Percentiles rank a stretch among this genome's conserved stretches.
Conservation (phyloP, 30 jellyfish, hydroid and myxozoan genomes). For the Haliclystus octoradiatus region DNA sequence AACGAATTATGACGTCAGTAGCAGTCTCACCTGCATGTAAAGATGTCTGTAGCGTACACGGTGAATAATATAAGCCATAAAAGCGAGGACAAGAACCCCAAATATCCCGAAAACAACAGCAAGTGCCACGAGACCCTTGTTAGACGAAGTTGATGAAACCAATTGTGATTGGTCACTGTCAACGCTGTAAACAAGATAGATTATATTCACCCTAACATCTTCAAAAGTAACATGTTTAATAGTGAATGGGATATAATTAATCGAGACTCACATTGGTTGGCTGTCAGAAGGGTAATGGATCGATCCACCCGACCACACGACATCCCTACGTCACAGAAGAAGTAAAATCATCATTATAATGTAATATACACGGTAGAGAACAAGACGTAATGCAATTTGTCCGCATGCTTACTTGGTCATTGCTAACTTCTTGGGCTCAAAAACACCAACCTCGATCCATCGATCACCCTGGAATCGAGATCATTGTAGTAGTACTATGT, state of each 20-base stretch:
- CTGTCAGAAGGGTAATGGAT: constrained; percentile 69
- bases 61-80: constrained; percentile 77
- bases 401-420: constrained; percentile 64
- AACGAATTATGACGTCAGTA: background rate
- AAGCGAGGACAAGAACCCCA: constrained; percentile 75
- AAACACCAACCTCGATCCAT: constrained; percentile 84
- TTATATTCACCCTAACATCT: too few species aligned
- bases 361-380: too few species aligned
- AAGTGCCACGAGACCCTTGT: constrained; percentile 58
- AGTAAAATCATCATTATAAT: too few species aligned
- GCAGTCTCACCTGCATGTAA: constrained; percentile 81
- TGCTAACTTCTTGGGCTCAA: constrained; percentile 31
- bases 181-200: too few species aligned
- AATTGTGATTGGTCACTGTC: too few species aligned
- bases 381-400: too few species aligned
- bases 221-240: too few species aligned
- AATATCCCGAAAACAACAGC: constrained; percentile 83
- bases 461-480: constrained; percentile 51
- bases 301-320: constrained; percentile 95
- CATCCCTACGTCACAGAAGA: constrained; percentile 15
- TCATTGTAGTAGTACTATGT: too few species aligned
- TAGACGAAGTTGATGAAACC: background rate
- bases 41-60: constrained; percentile 82
- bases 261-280: constrained; percentile 58
- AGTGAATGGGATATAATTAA: background rate